Evolutionary conservation across 2,113 vertebrate genomes (phyloP).

Genomic region (Notothenia coriiceps): DNA sequence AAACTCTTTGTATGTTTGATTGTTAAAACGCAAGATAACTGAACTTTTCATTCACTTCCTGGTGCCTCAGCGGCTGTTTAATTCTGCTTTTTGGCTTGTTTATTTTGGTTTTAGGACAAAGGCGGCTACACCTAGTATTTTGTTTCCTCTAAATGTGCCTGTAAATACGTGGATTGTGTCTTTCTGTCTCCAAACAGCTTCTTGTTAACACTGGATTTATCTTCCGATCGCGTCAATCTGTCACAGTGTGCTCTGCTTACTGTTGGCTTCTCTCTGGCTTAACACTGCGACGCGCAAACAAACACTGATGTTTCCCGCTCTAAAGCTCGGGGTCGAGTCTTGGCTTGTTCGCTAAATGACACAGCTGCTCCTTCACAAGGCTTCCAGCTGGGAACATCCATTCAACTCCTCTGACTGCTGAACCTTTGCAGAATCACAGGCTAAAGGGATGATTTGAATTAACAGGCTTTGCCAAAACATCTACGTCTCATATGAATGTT

Average conservation of each 20-base stretch:
- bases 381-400: slow-evolving; percentile 6
- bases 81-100: too few relatives aligned
- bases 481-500: background rate
- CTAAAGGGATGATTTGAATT: background rate
- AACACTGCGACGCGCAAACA: slow-evolving; percentile 42
- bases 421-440: slow-evolving; percentile 15
- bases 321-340: slow-evolving; percentile 34
- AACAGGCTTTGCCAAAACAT: background rate
- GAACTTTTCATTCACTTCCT: too few relatives aligned
- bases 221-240: slow-evolving; percentile 55
- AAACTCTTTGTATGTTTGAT: too few relatives aligned
- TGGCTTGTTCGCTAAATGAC: slow-evolving; percentile 24
- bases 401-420: background rate
- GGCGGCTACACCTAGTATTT: background rate
- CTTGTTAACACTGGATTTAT: slow-evolving; percentile 59
- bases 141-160: background rate
- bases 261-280: slow-evolving; percentile 55
- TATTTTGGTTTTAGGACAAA: too few relatives aligned
- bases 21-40: too few relatives aligned
- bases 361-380: slow-evolving; percentile 47
- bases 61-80: too few relatives aligned
- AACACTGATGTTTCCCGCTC: slow-evolving; percentile 37
- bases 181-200: slow-evolving; percentile 30
- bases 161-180: slow-evolving; percentile 10
- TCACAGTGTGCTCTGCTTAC: slow-evolving; percentile 41